Evolutionary conservation across 1,140 invertebrate species (phyloP).

Genomic region (Drosophila mayri): DNA sequence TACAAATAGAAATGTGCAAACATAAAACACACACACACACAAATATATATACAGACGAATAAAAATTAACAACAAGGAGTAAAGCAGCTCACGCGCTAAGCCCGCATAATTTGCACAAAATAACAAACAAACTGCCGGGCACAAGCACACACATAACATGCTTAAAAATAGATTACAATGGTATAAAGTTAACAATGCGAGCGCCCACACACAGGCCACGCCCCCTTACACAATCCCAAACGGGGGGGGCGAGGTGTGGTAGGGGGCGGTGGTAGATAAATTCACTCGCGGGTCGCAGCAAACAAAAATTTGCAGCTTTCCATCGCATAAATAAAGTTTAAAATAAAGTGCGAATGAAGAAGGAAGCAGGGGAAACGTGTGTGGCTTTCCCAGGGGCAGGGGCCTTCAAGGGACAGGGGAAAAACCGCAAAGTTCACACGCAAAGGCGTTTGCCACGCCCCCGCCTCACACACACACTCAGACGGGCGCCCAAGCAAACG

Average conservation of each 20-base stretch:
- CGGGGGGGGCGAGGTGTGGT: no score
- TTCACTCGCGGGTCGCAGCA: constrained; percentile 65
- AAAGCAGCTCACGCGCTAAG: constrained; percentile 76
- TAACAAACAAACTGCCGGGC: constrained; percentile 44
- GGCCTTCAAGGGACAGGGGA: constrained; percentile 8
- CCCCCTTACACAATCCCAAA: constrained; percentile 9
- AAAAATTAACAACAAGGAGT: constrained; percentile 60
- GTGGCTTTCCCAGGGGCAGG: not conserved
- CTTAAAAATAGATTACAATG: constrained; percentile 80
- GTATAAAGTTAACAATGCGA: constrained; percentile 75
- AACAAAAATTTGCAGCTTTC: constrained; percentile 80
- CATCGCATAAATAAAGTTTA: constrained; percentile 81
- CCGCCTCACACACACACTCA: not conserved
- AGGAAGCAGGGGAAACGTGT: constrained; percentile 1
- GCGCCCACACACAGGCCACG: constrained; percentile 26
- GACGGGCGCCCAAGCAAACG: constrained; percentile 59
- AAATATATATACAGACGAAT: no score
- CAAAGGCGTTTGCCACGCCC: constrained; percentile 66
- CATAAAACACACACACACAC: constrained; percentile 21
- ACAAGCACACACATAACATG: constrained; percentile 59
- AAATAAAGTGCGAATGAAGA: constrained; percentile 77
- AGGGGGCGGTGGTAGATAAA: constrained; percentile 40
- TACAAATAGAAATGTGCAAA: constrained; percentile 31
- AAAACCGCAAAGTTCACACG: constrained; percentile 67
- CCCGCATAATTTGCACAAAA: constrained; percentile 73